Conservation (phyloP, 2,113 vertebrate species). For the Eidolon helvum region DNA sequence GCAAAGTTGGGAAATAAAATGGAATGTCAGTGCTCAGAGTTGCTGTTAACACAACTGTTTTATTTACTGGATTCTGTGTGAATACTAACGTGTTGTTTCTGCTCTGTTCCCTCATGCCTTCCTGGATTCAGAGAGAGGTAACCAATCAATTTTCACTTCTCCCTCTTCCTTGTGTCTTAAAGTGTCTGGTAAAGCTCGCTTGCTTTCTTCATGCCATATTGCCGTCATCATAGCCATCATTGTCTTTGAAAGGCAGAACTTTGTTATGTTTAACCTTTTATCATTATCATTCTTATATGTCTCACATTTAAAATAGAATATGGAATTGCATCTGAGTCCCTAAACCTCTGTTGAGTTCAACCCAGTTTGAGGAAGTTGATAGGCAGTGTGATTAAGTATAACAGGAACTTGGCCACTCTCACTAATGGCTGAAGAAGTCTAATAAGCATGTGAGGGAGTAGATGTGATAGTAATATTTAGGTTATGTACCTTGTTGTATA, state of each 20-base stretch:
- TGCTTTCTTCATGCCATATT: conserved; percentile 25
- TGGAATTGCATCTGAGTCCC: neutral
- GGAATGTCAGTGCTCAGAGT: neutral
- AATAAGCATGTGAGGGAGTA: neutral
- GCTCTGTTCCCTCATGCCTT: conserved; percentile 86
- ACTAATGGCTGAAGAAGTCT: neutral
- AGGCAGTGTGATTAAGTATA: neutral
- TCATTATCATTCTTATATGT: neutral
- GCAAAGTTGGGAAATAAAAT: conserved; percentile 19
- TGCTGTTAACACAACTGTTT: neutral
- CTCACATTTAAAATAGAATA: neutral
- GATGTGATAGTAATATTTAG: neutral
- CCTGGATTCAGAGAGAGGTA: conserved; percentile 94
- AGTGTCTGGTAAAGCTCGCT: conserved; percentile 42
- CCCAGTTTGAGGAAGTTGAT: neutral
- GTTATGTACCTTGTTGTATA: too few species aligned
- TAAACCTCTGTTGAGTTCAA: neutral
- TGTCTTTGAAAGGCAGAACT: neutral
- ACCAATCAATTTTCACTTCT: conserved; percentile 73
- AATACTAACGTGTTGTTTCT: conserved; percentile 84
- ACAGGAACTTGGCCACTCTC: neutral
- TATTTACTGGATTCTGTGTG: neutral
- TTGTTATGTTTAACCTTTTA: neutral
- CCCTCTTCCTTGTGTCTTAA: conserved; percentile 36
- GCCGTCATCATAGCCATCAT: neutral